Evolutionary conservation across 2,888 invertebrate genomes (phyloP).

Genomic region (Phasia obesa): DNA sequence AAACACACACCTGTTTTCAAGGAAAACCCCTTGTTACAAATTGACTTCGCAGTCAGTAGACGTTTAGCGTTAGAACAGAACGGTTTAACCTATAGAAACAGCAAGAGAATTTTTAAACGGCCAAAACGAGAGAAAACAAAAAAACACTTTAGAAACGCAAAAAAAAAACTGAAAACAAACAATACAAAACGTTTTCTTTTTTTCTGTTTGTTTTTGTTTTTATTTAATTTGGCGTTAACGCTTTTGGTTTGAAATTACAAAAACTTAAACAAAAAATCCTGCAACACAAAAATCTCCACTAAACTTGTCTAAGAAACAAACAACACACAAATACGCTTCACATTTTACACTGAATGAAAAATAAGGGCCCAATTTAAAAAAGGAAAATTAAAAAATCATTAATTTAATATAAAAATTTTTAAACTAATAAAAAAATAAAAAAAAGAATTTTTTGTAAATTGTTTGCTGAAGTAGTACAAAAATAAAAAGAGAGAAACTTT

Average conservation of each 20-base stretch:
- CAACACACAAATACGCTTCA: conserved; percentile 47
- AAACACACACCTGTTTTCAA: conserved; percentile 3
- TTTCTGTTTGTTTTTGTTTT: conserved; percentile 30
- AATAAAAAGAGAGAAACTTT: background rate
- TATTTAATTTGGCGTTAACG: background rate
- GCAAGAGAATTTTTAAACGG: conserved; percentile 3
- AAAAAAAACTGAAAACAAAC: conserved; percentile 38
- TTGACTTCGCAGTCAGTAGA: conserved; percentile 54
- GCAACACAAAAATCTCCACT: background rate
- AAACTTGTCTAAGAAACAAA: background rate
- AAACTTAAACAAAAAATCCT: background rate
- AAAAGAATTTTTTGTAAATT: background rate
- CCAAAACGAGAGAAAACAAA: conserved; percentile 1
- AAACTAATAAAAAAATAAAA: conserved; percentile 19
- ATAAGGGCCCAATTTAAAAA: conserved; percentile 63
- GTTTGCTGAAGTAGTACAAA: conserved; percentile 54
- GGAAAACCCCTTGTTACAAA: conserved; percentile 25
- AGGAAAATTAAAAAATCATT: background rate
- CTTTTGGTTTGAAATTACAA: background rate
- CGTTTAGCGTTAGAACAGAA: conserved; percentile 64
- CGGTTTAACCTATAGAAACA: conserved; percentile 52
- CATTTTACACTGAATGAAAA: conserved; percentile 58
- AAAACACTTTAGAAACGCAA: background rate
- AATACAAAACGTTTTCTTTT: conserved; percentile 20
- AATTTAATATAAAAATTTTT: background rate